Base-by-base conservation (phyloP, 2,888 invertebrate species). In the Standfussiana lucernea region DNA sequence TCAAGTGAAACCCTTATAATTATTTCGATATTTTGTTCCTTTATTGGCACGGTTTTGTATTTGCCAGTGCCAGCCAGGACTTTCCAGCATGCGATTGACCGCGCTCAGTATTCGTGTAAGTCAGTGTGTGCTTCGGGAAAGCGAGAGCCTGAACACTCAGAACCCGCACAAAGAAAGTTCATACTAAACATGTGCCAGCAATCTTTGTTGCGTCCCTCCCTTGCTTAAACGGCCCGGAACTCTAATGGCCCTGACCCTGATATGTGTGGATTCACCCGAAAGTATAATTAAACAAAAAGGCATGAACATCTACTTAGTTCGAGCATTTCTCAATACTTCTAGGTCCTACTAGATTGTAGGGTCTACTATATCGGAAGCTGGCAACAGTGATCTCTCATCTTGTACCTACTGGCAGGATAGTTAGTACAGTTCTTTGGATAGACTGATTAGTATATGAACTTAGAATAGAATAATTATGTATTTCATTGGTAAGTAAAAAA, bases 391-490 rank as follows among this genome's bases (percentile, higher is more conserved):
- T 28, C 28, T 37, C 4, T 37, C 5, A 35, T n/a, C 18, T n/a
- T 50, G 32, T 59, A 59, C 1, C 11, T 18, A 42, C 32, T 50
- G 21, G 47, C 11, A 18, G 75, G n/a, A 37, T 32, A 24, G 40
- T 61, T n/a, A 47, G 45, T n/a, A 18, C 24, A 73, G 35, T 45
- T 64, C 13, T 77, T 65, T 37, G 21, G 61, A 18, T 35, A 13
- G 2, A 50, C 13, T 18, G 21, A 77, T 50, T 37, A 37, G 32
- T 56, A 28, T 32, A 32, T n/a, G 10, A 32, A 47, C n/a, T n/a
- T n/a, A n/a, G n/a, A n/a, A n/a, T n/a, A n/a, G n/a, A n/a, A n/a
- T n/a, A n/a, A n/a, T n/a, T n/a, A n/a, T n/a, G n/a, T n/a, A n/a
- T n/a, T n/a, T n/a, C n/a, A n/a, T n/a, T n/a, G n/a, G n/a, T n/a